Evolutionary conservation across 2,797 vertebrate species (phyloP), one percentile per base, ranked within the genome.

Genomic region (Galaxias olidus): DNA sequence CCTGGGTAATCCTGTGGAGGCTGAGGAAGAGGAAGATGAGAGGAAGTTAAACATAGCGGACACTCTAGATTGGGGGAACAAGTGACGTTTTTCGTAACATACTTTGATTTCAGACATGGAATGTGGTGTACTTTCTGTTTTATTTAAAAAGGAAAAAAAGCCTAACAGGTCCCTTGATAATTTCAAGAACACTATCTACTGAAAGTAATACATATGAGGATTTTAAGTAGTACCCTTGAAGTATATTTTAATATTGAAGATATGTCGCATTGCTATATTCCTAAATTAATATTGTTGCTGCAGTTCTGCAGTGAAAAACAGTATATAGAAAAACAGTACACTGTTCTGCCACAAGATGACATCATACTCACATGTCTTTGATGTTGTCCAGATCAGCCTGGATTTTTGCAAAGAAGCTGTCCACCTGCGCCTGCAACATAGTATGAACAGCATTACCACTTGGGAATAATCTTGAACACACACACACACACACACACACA

Each of bases 341-440:
- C 12, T n/a, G 42, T 20, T 65, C 4, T 7, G 40, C 74, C 83
- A 81, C 45, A 30, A 81, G 84, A 68, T 80, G 86, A 81, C 20
- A 64, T 62, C 65, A 77, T 79, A 92, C 95, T 95, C 86, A 98
- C 96, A 91, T 92, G 79, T 96, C 93, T 85, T 91, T 92, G 61
- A 95, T 48, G 69, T 91, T 90, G 77, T 94, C 92, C 65, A 94
- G 59, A 7, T 90, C 70, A 66, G 83, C 91, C 76, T 91, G 91
- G 75, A 94, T 84, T 78, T 90, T 81, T 43, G 82, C 91, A 77
- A 95, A 41, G 55, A 91, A 79, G 60, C 72, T 71, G 66, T 96
- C 92, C 4, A 96, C 87, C 83, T 95, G 90, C 59, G 89, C 93
- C 96, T 98, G 81, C 48, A 61, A 66, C 19, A 42, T 18, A n/a